Conservation (phyloP, 92 coral and sea anemone genomes). For the Porites rus region DNA sequence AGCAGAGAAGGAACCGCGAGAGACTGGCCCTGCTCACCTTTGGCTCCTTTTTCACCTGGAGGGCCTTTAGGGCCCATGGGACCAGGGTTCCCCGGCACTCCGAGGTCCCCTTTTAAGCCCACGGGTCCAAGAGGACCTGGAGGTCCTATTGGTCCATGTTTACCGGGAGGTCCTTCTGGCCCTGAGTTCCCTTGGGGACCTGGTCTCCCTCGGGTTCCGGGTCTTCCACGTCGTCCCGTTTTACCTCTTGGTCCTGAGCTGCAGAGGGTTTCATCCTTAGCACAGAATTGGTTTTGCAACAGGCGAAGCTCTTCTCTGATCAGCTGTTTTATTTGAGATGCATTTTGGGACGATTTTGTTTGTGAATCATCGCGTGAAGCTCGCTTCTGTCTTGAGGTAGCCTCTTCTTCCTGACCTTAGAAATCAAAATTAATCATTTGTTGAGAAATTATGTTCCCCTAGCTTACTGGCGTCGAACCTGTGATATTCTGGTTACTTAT, state of each 20-base stretch:
- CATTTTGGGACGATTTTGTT: background rate
- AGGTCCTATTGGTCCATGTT: background rate
- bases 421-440: no score
- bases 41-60: background rate
- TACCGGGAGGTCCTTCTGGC: conserved; percentile 5
- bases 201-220: background rate
- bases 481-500: no score
- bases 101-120: no score
- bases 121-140: background rate
- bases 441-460: no score
- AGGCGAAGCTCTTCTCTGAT: conserved; percentile 23
- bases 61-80: no score
- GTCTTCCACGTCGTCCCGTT: conserved; percentile 20
- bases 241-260: conserved; percentile 69
- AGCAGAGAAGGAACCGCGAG: conserved; percentile 34
- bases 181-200: conserved; percentile 48
- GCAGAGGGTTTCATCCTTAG: conserved; percentile 66
- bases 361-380: background rate
- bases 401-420: background rate
- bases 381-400: background rate
- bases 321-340: conserved; percentile 3
- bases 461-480: no score
- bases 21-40: conserved; percentile 30
- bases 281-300: conserved; percentile 61
- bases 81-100: no score